A percentile compares a stretch with the other conserved stretches of the same genome.
Evolutionary conservation across 2,113 vertebrate genomes (phyloP).

Genomic region (Centropristis striata): DNA sequence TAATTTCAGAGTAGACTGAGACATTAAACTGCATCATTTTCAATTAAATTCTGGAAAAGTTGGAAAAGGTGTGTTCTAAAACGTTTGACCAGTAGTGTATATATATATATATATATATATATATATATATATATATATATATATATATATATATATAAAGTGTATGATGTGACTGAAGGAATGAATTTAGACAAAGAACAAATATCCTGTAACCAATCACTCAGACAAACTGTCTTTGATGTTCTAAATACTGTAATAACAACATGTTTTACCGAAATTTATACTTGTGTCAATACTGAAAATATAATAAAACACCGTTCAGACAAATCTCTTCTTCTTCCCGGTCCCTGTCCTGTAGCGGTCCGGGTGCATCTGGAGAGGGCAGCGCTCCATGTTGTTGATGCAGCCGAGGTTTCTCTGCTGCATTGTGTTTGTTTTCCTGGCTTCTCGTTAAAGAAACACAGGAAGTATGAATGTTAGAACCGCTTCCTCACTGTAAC

Average conservation of each 20-base stretch:
- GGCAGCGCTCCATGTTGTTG: not conserved
- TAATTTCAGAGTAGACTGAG: too few species aligned
- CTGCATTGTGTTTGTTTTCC: not conserved
- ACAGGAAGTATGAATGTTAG: not conserved
- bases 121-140: too few species aligned
- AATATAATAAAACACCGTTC: not conserved
- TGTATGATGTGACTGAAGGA: not conserved
- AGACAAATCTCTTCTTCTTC: not conserved
- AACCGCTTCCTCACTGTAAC: not conserved
- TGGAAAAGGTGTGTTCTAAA: too few species aligned
- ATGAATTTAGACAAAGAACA: not conserved
- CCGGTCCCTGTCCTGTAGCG: not conserved
- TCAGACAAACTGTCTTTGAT: not conserved
- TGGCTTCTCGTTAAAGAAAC: not conserved
- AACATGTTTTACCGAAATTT: not conserved
- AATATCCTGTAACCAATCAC: not conserved
- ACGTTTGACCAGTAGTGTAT: too few species aligned
- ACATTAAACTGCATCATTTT: too few species aligned
- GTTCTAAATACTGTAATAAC: slow-evolving; percentile 2
- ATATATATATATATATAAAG: too few species aligned
- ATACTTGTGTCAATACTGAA: not conserved
- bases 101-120: too few species aligned
- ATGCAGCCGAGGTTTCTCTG: not conserved
- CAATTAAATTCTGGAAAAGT: too few species aligned
- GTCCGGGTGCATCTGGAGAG: not conserved